Percentiles rank a stretch among this genome's conserved stretches.
Conservation (phyloP, 1,140 invertebrate species). For the Samia ricini region DNA sequence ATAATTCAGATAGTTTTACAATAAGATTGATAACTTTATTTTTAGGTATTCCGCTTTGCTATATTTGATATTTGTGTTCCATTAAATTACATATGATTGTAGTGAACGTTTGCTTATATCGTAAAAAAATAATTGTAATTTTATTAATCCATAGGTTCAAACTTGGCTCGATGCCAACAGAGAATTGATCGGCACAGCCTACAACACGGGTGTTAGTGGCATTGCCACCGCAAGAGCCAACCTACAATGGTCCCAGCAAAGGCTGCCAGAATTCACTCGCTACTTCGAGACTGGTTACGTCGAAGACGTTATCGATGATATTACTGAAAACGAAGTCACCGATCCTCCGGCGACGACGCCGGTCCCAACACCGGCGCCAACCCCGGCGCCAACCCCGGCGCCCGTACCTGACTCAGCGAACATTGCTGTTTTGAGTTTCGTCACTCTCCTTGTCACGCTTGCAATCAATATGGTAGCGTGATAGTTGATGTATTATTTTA, state of each 20-base stretch:
- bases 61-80: too few species aligned
- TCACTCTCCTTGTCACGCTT: constrained; percentile 35
- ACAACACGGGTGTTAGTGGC: constrained; percentile 37
- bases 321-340: constrained; percentile 5
- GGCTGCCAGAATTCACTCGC: constrained; percentile 37
- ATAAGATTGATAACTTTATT: too few species aligned
- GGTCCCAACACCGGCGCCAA: constrained; percentile 4
- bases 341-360: neutral
- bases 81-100: too few species aligned
- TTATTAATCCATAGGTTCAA: constrained; percentile 40
- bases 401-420: constrained; percentile 37
- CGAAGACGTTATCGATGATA: constrained; percentile 42
- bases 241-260: constrained; percentile 40
- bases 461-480: constrained; percentile 33
- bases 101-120: neutral
- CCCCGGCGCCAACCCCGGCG: too few species aligned
- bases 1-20: too few species aligned
- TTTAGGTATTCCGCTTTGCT: too few species aligned
- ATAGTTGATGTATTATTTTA: neutral
- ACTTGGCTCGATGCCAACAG: constrained; percentile 44
- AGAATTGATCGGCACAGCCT: constrained; percentile 32
- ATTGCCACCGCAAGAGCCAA: constrained; percentile 36
- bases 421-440: constrained; percentile 35
- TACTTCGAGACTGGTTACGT: constrained; percentile 56
- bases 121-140: neutral